Evolutionary conservation across 2,888 invertebrate genomes (phyloP).

Genomic region (Tetheella fluctuosa): DNA sequence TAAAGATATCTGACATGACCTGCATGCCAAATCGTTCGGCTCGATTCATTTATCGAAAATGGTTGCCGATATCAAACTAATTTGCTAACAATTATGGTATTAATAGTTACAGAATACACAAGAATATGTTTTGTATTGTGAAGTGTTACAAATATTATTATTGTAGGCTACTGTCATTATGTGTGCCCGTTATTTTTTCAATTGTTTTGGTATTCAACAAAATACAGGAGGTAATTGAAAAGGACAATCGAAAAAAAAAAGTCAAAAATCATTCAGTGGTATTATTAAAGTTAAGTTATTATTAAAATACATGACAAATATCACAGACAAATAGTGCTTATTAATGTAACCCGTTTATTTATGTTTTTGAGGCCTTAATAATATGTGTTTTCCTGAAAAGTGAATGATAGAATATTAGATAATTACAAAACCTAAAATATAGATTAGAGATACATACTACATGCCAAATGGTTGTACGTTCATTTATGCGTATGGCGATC

Average conservation of each 20-base stretch:
- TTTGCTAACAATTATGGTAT: constrained; percentile 54
- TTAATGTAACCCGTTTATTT: not conserved
- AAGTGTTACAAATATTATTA: not conserved
- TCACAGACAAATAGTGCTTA: not conserved
- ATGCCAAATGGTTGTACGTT: constrained; percentile 36
- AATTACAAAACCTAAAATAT: not conserved
- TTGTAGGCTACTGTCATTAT: not conserved
- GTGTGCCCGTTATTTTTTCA: not conserved
- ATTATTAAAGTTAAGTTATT: not conserved
- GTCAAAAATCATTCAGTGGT: too few relatives aligned
- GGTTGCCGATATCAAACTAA: constrained; percentile 60
- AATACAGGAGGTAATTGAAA: constrained; percentile 8
- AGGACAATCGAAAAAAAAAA: not conserved
- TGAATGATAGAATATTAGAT: not conserved
- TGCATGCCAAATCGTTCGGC: constrained; percentile 46
- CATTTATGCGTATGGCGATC: constrained; percentile 50
- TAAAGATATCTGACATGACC: constrained; percentile 22
- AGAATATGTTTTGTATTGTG: not conserved
- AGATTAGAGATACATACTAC: not conserved
- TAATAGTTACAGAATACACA: constrained; percentile 28
- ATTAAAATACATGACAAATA: not conserved
- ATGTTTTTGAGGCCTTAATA: not conserved
- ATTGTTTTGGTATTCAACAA: not conserved
- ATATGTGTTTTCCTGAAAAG: not conserved
- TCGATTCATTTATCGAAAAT: constrained; percentile 53